Percentiles rank a stretch among this genome's conserved stretches.
phyloP scores from a whole-genome alignment of 2,797 vertebrate genomes.

The Myripristis jacobus region DNA sequence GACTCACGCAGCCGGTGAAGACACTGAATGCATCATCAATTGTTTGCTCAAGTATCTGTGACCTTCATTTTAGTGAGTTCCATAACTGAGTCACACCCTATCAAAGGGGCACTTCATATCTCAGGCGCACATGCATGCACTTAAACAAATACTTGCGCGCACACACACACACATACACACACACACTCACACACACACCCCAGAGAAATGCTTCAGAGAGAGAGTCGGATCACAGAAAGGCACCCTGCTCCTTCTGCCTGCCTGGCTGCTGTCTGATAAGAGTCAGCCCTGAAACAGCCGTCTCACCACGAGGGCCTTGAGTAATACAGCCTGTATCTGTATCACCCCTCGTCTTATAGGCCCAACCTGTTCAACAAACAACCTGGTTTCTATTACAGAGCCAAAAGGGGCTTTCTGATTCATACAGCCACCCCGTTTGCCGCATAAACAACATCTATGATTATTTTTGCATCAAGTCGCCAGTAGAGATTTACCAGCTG shows the following conservation, averaged over 20 bases:
- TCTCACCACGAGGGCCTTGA: constrained; percentile 40
- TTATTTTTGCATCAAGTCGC: neutral
- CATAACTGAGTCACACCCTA: constrained; percentile 29
- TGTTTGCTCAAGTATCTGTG: constrained; percentile 38
- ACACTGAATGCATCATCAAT: constrained; percentile 43
- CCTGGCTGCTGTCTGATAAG: constrained; percentile 69
- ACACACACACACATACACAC: neutral
- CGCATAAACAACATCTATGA: neutral
- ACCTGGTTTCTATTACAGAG: constrained; percentile 46
- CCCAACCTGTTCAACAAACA: constrained; percentile 30
- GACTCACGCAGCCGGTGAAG: constrained; percentile 9
- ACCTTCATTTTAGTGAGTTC: constrained; percentile 64
- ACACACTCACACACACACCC: constrained; percentile 16
- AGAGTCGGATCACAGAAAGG: constrained; percentile 49
- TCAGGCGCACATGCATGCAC: constrained; percentile 13
- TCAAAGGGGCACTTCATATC: constrained; percentile 54
- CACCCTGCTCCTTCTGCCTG: constrained; percentile 45
- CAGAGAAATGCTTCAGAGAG: constrained; percentile 51
- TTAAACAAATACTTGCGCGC: constrained; percentile 10
- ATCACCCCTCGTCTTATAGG: constrained; percentile 34
- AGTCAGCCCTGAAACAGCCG: constrained; percentile 41
- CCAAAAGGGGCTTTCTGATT: constrained; percentile 32
- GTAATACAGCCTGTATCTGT: constrained; percentile 45
- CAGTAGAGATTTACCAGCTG: no score
- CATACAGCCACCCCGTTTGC: neutral